phyloP scores from a whole-genome alignment of 2,113 vertebrate species.

The Thunnus maccoyii region DNA sequence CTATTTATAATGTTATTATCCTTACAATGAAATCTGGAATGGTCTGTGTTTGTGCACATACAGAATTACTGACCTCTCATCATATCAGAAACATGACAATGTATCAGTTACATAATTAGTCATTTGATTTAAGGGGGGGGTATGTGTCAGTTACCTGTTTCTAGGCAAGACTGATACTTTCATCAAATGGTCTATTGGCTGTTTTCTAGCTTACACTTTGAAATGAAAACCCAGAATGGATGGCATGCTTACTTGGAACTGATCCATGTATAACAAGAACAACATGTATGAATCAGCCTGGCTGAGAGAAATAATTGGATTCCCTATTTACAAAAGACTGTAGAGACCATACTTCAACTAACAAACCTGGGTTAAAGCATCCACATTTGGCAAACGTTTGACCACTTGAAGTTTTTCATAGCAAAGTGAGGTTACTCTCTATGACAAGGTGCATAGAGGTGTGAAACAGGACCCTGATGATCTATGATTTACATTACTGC shows the following conservation, averaged over 20 bases:
- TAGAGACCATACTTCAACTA: not conserved
- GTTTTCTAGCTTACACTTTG: slow-evolving; percentile 47
- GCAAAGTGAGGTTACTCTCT: not conserved
- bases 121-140: slow-evolving; percentile 21
- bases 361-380: slow-evolving; percentile 9
- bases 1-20: not conserved
- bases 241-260: slow-evolving; percentile 29
- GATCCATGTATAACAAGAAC: slow-evolving; percentile 43
- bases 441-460: not conserved
- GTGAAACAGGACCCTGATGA: not conserved
- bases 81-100: slow-evolving; percentile 22
- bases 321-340: slow-evolving; percentile 8
- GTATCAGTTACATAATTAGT: slow-evolving; percentile 14
- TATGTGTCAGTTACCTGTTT: slow-evolving; percentile 22
- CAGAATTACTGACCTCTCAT: not conserved
- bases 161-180: slow-evolving; percentile 18
- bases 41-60: not conserved
- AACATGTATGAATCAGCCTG: slow-evolving; percentile 32
- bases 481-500: not conserved
- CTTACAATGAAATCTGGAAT: slow-evolving; percentile 23
- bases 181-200: slow-evolving; percentile 41
- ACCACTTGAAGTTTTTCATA: not conserved
- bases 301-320: slow-evolving; percentile 41
- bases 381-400: slow-evolving; percentile 16
- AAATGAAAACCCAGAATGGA: slow-evolving; percentile 51